Percentiles rank a stretch among this genome's conserved stretches.
Conservation (phyloP, 2,797 vertebrate species). For the Xiphorhynchus erythropygius region DNA sequence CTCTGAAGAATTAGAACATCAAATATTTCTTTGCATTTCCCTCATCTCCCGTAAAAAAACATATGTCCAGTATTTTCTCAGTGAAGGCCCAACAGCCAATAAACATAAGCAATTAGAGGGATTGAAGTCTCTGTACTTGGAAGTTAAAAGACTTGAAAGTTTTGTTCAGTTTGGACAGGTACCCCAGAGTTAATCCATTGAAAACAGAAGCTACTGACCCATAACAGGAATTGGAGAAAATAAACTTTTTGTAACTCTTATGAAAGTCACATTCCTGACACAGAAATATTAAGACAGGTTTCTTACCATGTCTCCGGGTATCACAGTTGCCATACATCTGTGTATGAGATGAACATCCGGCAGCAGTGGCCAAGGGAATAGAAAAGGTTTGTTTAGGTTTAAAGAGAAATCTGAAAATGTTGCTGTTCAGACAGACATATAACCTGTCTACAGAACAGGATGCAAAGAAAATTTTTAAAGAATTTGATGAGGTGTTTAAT, state of each 20-base stretch:
- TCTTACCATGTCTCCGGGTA: background rate
- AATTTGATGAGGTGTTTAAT: slow-evolving; percentile 70
- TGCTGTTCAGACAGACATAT: slow-evolving; percentile 21
- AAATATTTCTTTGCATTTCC: slow-evolving; percentile 35
- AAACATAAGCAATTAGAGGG: slow-evolving; percentile 1
- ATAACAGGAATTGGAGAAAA: background rate
- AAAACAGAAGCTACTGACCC: slow-evolving; percentile 36
- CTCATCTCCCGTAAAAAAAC: slow-evolving; percentile 9
- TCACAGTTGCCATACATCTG: background rate
- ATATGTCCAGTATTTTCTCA: slow-evolving; percentile 4
- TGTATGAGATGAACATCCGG: background rate
- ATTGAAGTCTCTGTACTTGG: background rate
- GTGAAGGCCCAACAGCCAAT: background rate
- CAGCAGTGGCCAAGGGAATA: background rate
- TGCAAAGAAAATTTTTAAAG: slow-evolving; percentile 57
- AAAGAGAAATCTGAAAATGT: slow-evolving; percentile 28
- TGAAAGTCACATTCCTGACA: background rate
- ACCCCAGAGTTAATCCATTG: background rate
- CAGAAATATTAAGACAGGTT: background rate
- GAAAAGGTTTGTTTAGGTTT: background rate
- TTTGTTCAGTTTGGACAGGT: slow-evolving; percentile 5
- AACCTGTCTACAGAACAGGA: slow-evolving; percentile 63
- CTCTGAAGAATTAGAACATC: slow-evolving; percentile 18
- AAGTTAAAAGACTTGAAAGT: slow-evolving; percentile 22
- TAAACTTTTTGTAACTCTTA: background rate